A percentile compares a stretch with the other conserved stretches of the same genome.
Conservation (phyloP, 2,797 vertebrate genomes). For the Poeciliopsis gracilis region DNA sequence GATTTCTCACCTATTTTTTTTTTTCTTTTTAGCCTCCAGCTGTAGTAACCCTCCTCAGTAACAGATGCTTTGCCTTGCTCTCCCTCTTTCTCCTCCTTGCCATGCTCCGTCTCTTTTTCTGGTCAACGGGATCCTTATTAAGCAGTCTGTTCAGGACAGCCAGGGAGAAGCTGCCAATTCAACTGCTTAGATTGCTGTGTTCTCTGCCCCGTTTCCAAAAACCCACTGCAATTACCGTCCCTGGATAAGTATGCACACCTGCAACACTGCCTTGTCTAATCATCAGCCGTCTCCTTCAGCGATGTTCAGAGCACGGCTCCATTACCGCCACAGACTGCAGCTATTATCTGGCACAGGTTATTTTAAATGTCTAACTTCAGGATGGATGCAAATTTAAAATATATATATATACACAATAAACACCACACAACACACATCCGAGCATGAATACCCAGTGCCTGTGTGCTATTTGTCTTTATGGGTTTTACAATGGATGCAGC, state of each 20-base stretch:
- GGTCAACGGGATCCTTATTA: conserved; percentile 74
- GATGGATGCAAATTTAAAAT: conserved; percentile 22
- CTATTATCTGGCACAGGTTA: conserved; percentile 36
- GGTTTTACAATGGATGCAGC: conserved; percentile 8
- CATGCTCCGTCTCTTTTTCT: conserved; percentile 43
- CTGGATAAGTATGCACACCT: conserved; percentile 64
- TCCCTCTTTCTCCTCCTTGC: conserved; percentile 10
- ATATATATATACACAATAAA: not conserved
- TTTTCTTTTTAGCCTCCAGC: conserved; percentile 19
- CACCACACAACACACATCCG: conserved; percentile 11
- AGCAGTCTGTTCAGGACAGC: conserved; percentile 71
- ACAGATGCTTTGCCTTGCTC: conserved; percentile 14
- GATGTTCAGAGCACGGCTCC: conserved; percentile 33
- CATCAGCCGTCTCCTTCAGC: conserved; percentile 34
- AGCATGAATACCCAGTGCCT: conserved; percentile 27
- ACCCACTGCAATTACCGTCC: conserved; percentile 64
- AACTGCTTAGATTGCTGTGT: conserved; percentile 70
- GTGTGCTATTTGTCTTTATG: conserved; percentile 31
- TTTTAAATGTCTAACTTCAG: conserved; percentile 24
- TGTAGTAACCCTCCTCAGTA: conserved; percentile 29
- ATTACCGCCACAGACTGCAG: conserved; percentile 19
- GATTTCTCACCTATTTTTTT: conserved; percentile 24
- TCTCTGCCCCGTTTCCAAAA: conserved; percentile 62
- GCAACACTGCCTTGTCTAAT: conserved; percentile 52
- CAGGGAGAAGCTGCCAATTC: conserved; percentile 72